These are phyloP conservation scores for Pissodes strobi DNA, from an alignment of 1,140 invertebrate species.

Conservation along the genomic window DNA sequence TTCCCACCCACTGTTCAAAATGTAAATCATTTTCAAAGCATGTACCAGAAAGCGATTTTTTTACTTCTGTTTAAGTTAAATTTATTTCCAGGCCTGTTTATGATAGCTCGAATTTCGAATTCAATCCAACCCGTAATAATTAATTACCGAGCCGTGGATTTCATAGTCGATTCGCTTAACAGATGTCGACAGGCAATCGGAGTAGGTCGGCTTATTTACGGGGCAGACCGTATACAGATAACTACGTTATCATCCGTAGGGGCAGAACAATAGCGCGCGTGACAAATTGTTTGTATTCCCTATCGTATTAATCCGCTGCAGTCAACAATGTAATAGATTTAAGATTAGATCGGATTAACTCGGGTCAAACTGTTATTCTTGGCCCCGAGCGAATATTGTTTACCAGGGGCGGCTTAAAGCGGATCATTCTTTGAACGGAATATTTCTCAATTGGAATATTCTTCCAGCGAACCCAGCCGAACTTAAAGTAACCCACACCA, in stretches of 20 bases:
- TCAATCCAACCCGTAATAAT: too few relatives aligned
- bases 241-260: constrained; percentile 48
- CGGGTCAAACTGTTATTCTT: constrained; percentile 21
- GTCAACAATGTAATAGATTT: constrained; percentile 53
- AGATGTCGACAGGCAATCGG: constrained; percentile 34
- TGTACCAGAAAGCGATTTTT: too few relatives aligned
- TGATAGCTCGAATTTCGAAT: too few relatives aligned
- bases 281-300: constrained; percentile 54
- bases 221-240: constrained; percentile 43
- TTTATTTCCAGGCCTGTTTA: too few relatives aligned
- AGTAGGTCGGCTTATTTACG: constrained; percentile 1
- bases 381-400: background rate
- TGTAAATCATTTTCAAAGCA: too few relatives aligned
- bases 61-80: too few relatives aligned
- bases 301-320: constrained; percentile 49
- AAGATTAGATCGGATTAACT: constrained; percentile 50
- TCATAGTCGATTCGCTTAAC: constrained; percentile 21
- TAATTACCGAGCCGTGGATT: too few relatives aligned
- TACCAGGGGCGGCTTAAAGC: background rate
- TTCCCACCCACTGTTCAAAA: too few relatives aligned
- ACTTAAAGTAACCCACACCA: too few relatives aligned
- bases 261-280: constrained; percentile 45
- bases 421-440: too few relatives aligned
- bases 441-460: too few relatives aligned
- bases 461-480: too few relatives aligned